Evolutionary conservation across 2,888 invertebrate genomes (phyloP).

Genomic region (Plebejus melissa): DNA sequence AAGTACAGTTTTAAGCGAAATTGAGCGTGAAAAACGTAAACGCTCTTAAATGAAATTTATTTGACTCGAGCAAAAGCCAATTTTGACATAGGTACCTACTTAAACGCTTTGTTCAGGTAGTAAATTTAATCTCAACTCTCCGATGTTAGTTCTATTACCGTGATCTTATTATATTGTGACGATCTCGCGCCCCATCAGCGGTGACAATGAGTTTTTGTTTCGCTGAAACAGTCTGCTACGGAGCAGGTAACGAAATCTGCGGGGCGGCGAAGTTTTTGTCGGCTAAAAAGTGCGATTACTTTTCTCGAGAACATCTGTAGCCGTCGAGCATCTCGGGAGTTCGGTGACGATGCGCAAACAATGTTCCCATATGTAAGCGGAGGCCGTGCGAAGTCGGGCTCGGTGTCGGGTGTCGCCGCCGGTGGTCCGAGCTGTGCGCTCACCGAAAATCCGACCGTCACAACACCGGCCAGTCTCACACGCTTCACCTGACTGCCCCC

Average conservation of each 20-base stretch:
- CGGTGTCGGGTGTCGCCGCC: conserved; percentile 35
- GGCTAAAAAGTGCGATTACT: neutral
- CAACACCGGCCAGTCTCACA: conserved; percentile 13
- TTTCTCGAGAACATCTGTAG: neutral
- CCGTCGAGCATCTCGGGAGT: neutral
- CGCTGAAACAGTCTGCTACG: neutral
- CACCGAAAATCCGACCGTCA: conserved; percentile 14
- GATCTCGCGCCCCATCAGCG: neutral
- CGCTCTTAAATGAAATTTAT: neutral
- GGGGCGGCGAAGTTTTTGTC: neutral
- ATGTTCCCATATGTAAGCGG: conserved; percentile 30
- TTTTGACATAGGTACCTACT: neutral
- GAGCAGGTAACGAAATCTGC: conserved; percentile 5
- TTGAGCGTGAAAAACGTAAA: too few relatives aligned
- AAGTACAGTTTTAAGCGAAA: too few relatives aligned
- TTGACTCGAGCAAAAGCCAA: neutral
- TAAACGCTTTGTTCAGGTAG: neutral
- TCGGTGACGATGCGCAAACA: conserved; percentile 19
- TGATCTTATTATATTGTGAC: neutral
- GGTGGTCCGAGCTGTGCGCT: conserved; percentile 34
- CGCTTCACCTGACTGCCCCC: neutral
- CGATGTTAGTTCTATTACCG: neutral
- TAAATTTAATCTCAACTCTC: neutral
- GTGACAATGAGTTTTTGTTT: neutral
- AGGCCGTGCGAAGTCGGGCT: conserved; percentile 34